A percentile compares a stretch with the other conserved stretches of the same genome.
phyloP scores from a whole-genome alignment of 2,888 invertebrate genomes.

The Plusia festucae region DNA sequence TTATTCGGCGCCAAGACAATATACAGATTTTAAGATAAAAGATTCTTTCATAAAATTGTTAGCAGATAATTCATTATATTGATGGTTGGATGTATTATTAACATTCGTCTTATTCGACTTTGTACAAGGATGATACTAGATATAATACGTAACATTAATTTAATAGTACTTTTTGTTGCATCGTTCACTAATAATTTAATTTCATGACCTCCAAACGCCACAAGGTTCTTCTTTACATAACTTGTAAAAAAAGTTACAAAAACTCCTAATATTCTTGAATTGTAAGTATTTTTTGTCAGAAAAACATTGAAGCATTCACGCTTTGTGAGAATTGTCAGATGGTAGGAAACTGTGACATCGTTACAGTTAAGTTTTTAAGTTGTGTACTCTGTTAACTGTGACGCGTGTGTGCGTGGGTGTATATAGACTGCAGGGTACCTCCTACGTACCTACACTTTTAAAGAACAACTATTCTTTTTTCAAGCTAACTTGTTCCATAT shows the following conservation, averaged over 20 bases:
- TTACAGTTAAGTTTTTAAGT: conserved; percentile 57
- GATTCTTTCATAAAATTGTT: not conserved
- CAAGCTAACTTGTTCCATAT: conserved; percentile 76
- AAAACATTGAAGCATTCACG: conserved; percentile 60
- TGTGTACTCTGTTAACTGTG: conserved; percentile 55
- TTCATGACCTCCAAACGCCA: conserved; percentile 66
- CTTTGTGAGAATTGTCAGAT: conserved; percentile 56
- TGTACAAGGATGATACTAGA: conserved; percentile 36
- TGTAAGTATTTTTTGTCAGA: conserved; percentile 32
- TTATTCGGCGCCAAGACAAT: conserved; percentile 37
- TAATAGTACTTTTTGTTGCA: conserved; percentile 47
- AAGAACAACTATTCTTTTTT: conserved; percentile 68
- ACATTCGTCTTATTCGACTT: conserved; percentile 22
- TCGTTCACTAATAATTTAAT: conserved; percentile 61
- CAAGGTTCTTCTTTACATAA: conserved; percentile 60
- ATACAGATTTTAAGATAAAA: not conserved
- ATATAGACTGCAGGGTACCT: conserved; percentile 55
- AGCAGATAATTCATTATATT: too few relatives aligned
- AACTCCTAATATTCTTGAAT: conserved; percentile 42
- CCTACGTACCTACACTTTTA: conserved; percentile 72
- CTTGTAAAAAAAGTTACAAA: conserved; percentile 50
- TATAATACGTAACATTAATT: conserved; percentile 24
- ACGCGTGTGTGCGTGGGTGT: conserved; percentile 68
- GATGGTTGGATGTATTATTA: conserved; percentile 16
- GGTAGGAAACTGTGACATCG: conserved; percentile 60